Evolutionary conservation across 1,140 invertebrate genomes (phyloP).

Genomic region (Ceratina japonica): DNA sequence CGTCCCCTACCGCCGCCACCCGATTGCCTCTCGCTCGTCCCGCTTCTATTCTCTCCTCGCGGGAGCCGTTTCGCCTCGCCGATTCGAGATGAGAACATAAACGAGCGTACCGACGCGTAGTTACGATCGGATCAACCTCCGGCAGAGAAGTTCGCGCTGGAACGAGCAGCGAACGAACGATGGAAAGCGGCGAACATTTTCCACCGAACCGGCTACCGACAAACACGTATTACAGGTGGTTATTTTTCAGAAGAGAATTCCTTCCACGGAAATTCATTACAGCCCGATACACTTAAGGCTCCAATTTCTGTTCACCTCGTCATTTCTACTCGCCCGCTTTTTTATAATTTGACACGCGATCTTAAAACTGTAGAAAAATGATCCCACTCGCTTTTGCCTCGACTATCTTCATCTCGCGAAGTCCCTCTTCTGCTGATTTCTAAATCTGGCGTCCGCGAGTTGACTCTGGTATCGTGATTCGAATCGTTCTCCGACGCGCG

Average conservation of each 20-base stretch:
- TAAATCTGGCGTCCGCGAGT: no score
- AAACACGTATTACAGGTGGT: conserved; percentile 25
- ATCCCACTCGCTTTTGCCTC: no score
- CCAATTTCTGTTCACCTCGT: not conserved
- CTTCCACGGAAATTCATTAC: not conserved
- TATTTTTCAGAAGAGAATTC: conserved; percentile 9
- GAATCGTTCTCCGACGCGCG: conserved; percentile 5
- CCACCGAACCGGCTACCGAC: not conserved
- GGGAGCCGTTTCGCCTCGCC: conserved; percentile 43
- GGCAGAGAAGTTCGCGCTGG: not conserved
- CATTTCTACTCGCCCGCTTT: no score
- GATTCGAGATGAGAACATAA: conserved; percentile 51
- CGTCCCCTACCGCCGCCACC: not conserved
- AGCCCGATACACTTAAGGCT: not conserved
- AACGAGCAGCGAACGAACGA: no score
- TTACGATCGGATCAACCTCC: conserved; percentile 34
- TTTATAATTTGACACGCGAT: no score
- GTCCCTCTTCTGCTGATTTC: no score
- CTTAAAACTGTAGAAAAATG: no score
- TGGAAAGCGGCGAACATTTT: conserved; percentile 28
- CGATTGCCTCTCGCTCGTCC: no score
- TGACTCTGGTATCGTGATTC: no score
- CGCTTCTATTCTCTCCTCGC: conserved; percentile 7
- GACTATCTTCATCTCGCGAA: no score
- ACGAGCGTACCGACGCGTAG: conserved; percentile 41